Conservation (phyloP, 2,113 vertebrate species). For the Etia nguti region DNA sequence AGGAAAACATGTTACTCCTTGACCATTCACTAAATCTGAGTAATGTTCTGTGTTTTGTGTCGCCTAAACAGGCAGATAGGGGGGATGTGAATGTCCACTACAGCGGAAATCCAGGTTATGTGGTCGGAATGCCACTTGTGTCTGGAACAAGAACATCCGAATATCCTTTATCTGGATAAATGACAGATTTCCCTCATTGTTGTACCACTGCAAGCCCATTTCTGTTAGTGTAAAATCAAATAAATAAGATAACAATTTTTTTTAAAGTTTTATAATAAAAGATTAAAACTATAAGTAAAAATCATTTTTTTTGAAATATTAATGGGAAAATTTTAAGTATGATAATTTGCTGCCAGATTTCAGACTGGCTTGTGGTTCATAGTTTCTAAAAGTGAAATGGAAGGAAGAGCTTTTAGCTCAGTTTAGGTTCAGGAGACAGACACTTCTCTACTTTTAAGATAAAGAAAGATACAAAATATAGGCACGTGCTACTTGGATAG, state of each 20-base stretch:
- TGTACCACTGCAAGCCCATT: no score
- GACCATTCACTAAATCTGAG: neutral
- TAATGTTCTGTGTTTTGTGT: neutral
- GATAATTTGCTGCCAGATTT: neutral
- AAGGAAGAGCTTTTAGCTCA: neutral
- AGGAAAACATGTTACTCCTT: neutral
- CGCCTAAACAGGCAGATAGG: slow-evolving; percentile 1
- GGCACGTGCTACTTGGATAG: neutral
- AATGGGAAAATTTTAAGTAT: neutral
- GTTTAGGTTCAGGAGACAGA: accelerated
- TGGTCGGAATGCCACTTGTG: slow-evolving; percentile 67
- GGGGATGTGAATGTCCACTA: neutral
- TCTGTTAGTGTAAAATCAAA: neutral
- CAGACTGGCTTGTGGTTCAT: neutral
- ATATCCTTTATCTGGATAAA: slow-evolving; percentile 70
- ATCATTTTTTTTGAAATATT: neutral
- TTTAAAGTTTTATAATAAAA: neutral
- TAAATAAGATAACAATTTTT: neutral
- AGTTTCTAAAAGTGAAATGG: neutral
- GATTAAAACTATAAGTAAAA: neutral
- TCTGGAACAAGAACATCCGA: slow-evolving; percentile 62
- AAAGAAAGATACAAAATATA: neutral
- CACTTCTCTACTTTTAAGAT: neutral
- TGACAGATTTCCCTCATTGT: neutral
- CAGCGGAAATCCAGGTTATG: slow-evolving; percentile 76